Conservation (phyloP, 2,888 invertebrate species). For the Aleiodes leptofemur region DNA sequence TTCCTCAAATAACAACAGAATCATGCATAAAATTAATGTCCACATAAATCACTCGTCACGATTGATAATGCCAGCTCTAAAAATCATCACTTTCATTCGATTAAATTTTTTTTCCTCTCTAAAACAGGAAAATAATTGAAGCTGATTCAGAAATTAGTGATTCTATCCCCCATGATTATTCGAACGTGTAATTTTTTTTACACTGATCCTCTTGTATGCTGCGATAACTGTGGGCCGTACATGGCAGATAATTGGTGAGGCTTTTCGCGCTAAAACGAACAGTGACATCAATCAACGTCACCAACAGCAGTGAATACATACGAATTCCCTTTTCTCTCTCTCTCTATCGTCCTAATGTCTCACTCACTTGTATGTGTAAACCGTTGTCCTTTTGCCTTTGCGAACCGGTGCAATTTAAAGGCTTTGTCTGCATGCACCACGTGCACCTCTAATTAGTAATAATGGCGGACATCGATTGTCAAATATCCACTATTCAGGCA, state of each 20-base stretch:
- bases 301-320: constrained; percentile 54
- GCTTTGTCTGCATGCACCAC: constrained; percentile 42
- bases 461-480: constrained; percentile 21
- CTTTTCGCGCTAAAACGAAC: constrained; percentile 52
- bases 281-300: constrained; percentile 66
- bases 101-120: too few relatives aligned
- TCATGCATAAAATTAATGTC: too few relatives aligned
- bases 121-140: too few relatives aligned
- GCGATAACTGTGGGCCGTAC: constrained; percentile 47
- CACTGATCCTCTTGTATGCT: constrained; percentile 1
- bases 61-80: too few relatives aligned
- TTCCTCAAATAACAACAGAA: too few relatives aligned
- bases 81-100: too few relatives aligned
- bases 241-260: constrained; percentile 56
- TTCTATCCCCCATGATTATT: neutral
- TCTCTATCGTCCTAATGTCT: constrained; percentile 38
- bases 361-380: constrained; percentile 32
- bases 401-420: neutral
- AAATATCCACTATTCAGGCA: neutral
- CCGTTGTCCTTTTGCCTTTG: constrained; percentile 16
- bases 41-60: too few relatives aligned
- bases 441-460: constrained; percentile 42
- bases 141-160: too few relatives aligned
- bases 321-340: constrained; percentile 30
- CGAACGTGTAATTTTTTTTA: constrained; percentile 5